Base-by-base conservation (phyloP, 2,888 invertebrate species). In the Mimumesa dahlbomi region DNA sequence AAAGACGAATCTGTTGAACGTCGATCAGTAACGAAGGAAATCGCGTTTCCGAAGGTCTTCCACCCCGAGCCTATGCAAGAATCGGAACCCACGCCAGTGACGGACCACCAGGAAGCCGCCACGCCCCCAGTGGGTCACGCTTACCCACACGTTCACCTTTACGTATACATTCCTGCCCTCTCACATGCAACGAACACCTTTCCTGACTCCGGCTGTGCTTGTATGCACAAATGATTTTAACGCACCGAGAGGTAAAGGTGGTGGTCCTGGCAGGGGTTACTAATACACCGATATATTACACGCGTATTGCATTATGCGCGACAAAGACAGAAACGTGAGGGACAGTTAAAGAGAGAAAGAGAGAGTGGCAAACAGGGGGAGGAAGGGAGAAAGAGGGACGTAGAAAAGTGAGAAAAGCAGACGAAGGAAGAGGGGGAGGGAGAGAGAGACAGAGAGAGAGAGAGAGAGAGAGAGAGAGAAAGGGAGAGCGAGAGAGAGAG, bases 31-130 rank as follows among this genome's bases (percentile, higher is more conserved):
- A 40, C 40, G 40, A 40, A 7, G 40, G 14, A 16, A 40, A 36
- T 59, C 45, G 34, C 34, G 46, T 57, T 34, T 38, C 25, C 40
- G 29, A 38, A 42, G 52, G 63, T 36, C 46, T 65, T 43, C 36
- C 53, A 29, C 40, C 18, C 5, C 36, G 48, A 22, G 31, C 61
- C 59, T 52, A 48, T 64, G 49, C 62, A 53, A 56, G 46, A 57
- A 66, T 50, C 57, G 66, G 21, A 73, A 58, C 71, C 76, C 76
- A 75, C 80, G 84, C 83, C 82, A 82, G 82, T 82, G 86, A 82
- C 73, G 83, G 87, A 87, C 87, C 87, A 87, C 87, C 87, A 85
- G 84, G 85, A 83, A 87, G 87, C 84, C 82, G 87, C 84, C 87
- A 87, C 87, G 87, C 85, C 84, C 83, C 83, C 82, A 74, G 76